phyloP scores from a whole-genome alignment of 2,797 vertebrate genomes.

The Channa striata region DNA sequence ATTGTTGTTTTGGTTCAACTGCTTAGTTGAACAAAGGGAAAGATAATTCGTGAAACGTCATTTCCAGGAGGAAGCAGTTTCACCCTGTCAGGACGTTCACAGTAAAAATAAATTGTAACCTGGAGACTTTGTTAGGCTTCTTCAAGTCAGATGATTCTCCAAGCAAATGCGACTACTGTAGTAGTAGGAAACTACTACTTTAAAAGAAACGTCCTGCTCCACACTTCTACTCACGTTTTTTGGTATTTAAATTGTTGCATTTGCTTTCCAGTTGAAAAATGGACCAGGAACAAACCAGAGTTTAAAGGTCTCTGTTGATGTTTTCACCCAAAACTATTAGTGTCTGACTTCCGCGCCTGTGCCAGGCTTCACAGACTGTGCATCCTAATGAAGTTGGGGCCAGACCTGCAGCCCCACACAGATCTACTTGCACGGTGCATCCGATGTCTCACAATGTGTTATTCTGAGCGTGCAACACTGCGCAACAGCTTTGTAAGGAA shows the following conservation, averaged over 20 bases:
- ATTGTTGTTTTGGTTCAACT: neutral
- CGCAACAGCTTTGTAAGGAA: constrained; percentile 40
- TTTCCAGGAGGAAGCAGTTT: neutral
- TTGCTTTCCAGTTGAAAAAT: neutral
- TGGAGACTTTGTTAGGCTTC: neutral
- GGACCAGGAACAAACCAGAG: neutral
- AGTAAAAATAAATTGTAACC: constrained; percentile 29
- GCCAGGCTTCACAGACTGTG: constrained; percentile 1
- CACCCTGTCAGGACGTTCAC: constrained; percentile 27
- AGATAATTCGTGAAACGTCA: constrained; percentile 18
- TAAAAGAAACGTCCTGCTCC: neutral
- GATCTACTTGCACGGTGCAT: neutral
- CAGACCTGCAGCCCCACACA: neutral
- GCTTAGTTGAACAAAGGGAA: too few relatives aligned
- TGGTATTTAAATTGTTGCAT: neutral
- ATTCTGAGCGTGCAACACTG: constrained; percentile 21
- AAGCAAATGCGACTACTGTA: neutral
- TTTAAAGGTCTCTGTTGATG: neutral
- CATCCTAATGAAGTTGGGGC: constrained; percentile 6
- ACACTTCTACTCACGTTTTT: neutral
- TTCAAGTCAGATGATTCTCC: neutral
- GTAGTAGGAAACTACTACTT: too few relatives aligned
- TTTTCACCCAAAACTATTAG: neutral
- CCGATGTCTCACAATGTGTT: constrained; percentile 18
- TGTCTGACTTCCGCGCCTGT: neutral